Conservation (phyloP, 1,140 invertebrate species). For the Rhizoglyphus robini region DNA sequence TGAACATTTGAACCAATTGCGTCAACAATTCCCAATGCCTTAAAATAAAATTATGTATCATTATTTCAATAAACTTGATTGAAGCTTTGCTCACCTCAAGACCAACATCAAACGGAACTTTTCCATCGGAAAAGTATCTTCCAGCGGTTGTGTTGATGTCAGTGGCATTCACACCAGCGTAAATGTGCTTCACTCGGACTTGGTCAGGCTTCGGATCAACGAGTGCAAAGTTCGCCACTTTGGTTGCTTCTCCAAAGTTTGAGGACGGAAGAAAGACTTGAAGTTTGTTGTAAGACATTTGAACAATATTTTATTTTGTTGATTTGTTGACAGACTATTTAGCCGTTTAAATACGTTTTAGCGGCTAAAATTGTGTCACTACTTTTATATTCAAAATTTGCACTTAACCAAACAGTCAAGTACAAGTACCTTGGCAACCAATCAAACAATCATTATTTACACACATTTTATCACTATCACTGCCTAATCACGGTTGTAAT, state of each 20-base stretch:
- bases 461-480: too few relatives aligned
- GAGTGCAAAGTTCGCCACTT: slow-evolving; percentile 17
- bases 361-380: too few relatives aligned
- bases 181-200: slow-evolving; percentile 20
- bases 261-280: background rate
- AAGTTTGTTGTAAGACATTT: slow-evolving; percentile 14
- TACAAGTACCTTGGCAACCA: too few relatives aligned
- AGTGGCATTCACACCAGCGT: slow-evolving; percentile 21
- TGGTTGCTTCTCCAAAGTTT: slow-evolving; percentile 14
- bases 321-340: too few relatives aligned
- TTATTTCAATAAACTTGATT: background rate
- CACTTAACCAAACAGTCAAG: too few relatives aligned
- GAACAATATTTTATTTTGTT: too few relatives aligned
- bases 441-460: too few relatives aligned
- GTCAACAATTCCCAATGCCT: background rate
- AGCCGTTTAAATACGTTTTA: too few relatives aligned
- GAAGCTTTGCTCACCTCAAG: slow-evolving; percentile 4
- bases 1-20: too few relatives aligned
- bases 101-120: slow-evolving; percentile 21
- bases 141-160: slow-evolving; percentile 23
- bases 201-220: slow-evolving; percentile 5
- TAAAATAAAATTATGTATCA: background rate
- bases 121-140: slow-evolving; percentile 21
- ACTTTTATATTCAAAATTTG: too few relatives aligned
- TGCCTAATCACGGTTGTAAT: too few relatives aligned